Percentiles rank a stretch among this genome's conserved stretches.
These are phyloP conservation scores for Mus spicilegus DNA, from an alignment of 2,113 vertebrate species.

Conservation along the genomic window DNA sequence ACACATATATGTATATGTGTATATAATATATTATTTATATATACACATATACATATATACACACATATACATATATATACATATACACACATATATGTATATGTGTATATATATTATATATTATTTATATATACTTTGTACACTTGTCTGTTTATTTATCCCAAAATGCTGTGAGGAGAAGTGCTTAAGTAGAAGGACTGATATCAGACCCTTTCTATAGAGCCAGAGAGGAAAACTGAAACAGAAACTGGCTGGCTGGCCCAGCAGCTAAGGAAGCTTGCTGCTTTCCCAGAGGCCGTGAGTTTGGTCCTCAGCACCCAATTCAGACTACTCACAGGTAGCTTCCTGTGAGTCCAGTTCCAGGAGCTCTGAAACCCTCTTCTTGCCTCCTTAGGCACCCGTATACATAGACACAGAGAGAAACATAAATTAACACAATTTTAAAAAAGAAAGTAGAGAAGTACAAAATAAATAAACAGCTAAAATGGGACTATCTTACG, in stretches of 20 bases:
- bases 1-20: too few species aligned
- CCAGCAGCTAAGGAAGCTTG: background rate
- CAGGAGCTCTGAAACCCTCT: background rate
- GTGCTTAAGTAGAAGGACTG: background rate
- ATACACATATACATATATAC: too few species aligned
- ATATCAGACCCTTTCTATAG: background rate
- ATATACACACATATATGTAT: too few species aligned
- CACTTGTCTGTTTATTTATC: background rate
- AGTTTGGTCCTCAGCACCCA: background rate
- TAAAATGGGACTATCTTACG: background rate
- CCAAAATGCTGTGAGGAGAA: background rate
- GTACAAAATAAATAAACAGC: background rate
- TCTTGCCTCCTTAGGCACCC: background rate
- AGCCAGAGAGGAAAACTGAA: background rate
- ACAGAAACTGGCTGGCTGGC: background rate
- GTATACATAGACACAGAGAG: background rate
- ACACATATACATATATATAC: too few species aligned
- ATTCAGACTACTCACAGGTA: too few species aligned
- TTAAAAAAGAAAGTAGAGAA: background rate
- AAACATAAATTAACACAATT: background rate
- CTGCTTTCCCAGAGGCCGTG: background rate
- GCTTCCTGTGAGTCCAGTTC: background rate
- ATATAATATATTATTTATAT: too few species aligned
- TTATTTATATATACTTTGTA: too few species aligned
- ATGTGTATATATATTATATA: too few species aligned